Evolutionary conservation across 2,888 invertebrate species (phyloP).

Genomic region (Anoplius nigerrimus): DNA sequence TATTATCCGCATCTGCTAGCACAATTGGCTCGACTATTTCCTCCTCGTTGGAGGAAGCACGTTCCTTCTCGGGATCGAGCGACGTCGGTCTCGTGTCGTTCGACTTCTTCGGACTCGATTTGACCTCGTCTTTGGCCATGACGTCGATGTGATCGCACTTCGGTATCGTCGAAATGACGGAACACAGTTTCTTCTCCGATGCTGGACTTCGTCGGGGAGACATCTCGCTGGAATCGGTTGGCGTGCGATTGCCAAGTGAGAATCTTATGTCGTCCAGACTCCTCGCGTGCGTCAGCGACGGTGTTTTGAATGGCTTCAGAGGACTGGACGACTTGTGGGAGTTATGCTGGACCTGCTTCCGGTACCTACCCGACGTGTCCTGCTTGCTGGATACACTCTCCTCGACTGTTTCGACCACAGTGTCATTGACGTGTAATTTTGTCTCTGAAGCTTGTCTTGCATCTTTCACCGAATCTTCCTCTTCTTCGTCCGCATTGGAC

Average conservation of each 20-base stretch:
- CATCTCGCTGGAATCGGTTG: too few relatives aligned
- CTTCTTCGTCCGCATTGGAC: too few relatives aligned
- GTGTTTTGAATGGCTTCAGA: too few relatives aligned
- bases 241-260: too few relatives aligned
- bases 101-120: neutral
- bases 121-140: neutral
- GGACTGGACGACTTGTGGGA: too few relatives aligned
- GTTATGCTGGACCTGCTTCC: too few relatives aligned
- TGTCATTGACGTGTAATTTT: too few relatives aligned
- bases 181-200: conserved; percentile 38
- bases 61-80: too few relatives aligned
- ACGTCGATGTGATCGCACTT: conserved; percentile 59
- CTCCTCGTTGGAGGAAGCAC: too few relatives aligned
- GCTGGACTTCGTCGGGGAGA: neutral
- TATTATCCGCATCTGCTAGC: neutral
- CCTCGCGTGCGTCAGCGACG: neutral
- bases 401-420: neutral
- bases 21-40: neutral
- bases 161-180: conserved; percentile 65
- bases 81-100: neutral
- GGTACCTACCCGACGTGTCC: neutral
- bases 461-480: too few relatives aligned
- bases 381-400: neutral
- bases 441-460: too few relatives aligned
- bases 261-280: conserved; percentile 12